Evolutionary conservation across 2,113 vertebrate genomes (phyloP), one percentile per base, ranked within the genome.

Genomic region (Procapra przewalskii): DNA sequence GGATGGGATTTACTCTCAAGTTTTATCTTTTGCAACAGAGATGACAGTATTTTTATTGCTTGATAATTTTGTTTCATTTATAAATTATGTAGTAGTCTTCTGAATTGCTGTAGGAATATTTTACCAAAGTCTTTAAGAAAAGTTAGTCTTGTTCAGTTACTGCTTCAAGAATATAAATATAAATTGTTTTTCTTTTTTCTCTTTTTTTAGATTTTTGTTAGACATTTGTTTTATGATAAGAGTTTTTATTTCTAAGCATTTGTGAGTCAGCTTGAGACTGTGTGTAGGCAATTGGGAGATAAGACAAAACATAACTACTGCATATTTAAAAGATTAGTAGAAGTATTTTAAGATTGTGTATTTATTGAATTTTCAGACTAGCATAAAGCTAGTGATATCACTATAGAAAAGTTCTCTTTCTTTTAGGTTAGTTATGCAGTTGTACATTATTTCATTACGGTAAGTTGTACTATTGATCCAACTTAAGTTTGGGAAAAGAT

Each of bases 181-280:
- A 81, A 87, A 77, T 90, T 90, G 50, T 67, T 92, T 64, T 83
- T 64, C 33, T 77, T 91, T 79, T 90, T 60, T 94, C 23, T 36
- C 23, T 50, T 89, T 85, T 33, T 95, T 89, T 25, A n/a, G 81
- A 55, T 55, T 92, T 94, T 86, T 80, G 23, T 93, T 90, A 82
- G 82, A 77, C 81, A 62, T 82, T 71, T 50, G 40, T 59, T 79
- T 81, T 71, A 11, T 92, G 21, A 33, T 90, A 64, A 82, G 11
- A 52, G 84, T n/a, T 93, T 96, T 95, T 95, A 62, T 93, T 97
- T 93, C 81, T 92, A 77, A 86, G 16, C 40, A 87, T 54, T 94
- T 94, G 36, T 92, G 52, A 75, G 17, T 93, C 81, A 81, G 33
- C 67, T 81, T 95, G 81, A 97, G 10, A 87, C 19, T 62, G 29